These are phyloP conservation scores for Crotalus helleri DNA, from an alignment of 2,113 vertebrate genomes.

Conservation along the genomic window DNA sequence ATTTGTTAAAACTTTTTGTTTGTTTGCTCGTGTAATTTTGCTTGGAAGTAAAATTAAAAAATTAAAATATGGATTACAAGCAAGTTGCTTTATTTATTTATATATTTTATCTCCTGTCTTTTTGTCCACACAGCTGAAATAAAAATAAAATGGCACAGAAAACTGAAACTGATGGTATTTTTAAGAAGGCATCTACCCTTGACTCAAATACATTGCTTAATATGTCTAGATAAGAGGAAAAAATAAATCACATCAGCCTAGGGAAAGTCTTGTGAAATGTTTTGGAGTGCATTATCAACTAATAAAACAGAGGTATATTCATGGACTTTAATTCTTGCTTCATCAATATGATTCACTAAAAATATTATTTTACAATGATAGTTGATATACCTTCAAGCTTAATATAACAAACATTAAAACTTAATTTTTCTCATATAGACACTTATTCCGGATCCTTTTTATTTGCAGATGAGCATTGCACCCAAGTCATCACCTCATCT, in stretches of 20 bases:
- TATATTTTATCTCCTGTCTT: background rate
- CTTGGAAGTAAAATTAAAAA: background rate
- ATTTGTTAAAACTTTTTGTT: background rate
- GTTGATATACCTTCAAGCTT: background rate
- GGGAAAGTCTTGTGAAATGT: background rate
- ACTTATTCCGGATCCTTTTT: background rate
- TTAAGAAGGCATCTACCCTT: background rate
- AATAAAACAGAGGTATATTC: background rate
- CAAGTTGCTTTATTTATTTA: background rate
- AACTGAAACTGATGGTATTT: background rate
- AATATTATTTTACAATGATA: background rate
- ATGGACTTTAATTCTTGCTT: background rate
- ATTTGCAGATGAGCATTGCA: background rate
- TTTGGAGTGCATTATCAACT: background rate
- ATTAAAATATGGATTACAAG: background rate
- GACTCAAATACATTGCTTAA: background rate
- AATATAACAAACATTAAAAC: background rate
- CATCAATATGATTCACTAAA: background rate
- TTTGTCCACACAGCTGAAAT: background rate
- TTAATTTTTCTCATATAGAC: background rate
- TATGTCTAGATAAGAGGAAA: background rate
- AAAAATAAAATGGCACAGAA: background rate
- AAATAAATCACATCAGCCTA: background rate
- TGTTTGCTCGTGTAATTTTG: background rate
- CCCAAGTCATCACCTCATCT: background rate